Percentiles rank a stretch among this genome's conserved stretches.
phyloP scores from a whole-genome alignment of 2,797 vertebrate genomes.

The Hoplostethus mediterraneus region DNA sequence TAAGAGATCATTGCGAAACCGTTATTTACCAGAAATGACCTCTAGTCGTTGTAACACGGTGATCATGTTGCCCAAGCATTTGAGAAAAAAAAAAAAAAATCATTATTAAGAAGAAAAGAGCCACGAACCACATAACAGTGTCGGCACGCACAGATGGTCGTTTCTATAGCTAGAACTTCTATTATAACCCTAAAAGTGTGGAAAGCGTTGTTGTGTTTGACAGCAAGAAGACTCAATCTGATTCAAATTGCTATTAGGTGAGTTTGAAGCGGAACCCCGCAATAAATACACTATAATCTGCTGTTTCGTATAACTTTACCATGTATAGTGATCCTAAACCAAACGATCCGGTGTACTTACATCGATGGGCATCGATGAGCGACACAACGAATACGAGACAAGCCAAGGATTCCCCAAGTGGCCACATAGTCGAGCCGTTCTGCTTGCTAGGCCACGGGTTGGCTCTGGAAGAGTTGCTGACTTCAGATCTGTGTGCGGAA shows the following conservation, averaged over 20 bases:
- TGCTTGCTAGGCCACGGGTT: conserved; percentile 62
- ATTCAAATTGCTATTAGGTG: no score
- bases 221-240: no score
- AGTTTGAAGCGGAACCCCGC: no score
- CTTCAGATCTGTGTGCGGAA: conserved; percentile 37
- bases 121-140: conserved; percentile 7
- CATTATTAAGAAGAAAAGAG: conserved; percentile 9
- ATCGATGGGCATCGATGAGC: conserved; percentile 76
- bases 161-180: background rate
- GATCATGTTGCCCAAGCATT: conserved; percentile 45
- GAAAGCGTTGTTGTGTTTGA: no score
- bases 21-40: conserved; percentile 76
- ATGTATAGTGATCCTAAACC: conserved; percentile 10
- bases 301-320: background rate
- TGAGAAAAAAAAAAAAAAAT: background rate
- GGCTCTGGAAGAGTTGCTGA: conserved; percentile 56
- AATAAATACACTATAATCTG: background rate
- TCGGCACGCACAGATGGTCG: no score
- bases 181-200: background rate
- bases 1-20: conserved; percentile 75
- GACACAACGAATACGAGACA: conserved; percentile 74
- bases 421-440: conserved; percentile 78
- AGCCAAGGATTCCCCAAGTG: conserved; percentile 61
- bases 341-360: conserved; percentile 78
- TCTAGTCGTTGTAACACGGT: conserved; percentile 42